A percentile compares a stretch with the other conserved stretches of the same genome.
These are phyloP conservation scores for Narcine bancroftii DNA, from an alignment of 2,113 vertebrate species.

Conservation along the genomic window DNA sequence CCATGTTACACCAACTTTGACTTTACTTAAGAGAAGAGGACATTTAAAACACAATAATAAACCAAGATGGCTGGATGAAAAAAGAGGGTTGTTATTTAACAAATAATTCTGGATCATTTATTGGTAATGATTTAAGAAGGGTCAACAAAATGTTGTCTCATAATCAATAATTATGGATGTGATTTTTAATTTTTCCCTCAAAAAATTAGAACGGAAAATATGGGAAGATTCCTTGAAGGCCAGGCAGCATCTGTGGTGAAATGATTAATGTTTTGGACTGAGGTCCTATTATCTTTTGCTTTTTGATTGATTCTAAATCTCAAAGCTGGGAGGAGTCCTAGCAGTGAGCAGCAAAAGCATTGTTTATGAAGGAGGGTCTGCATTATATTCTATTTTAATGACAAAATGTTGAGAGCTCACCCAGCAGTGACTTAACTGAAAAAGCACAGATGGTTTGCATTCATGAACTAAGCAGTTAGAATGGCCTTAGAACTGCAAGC, in stretches of 20 bases:
- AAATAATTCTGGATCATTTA: too few species aligned
- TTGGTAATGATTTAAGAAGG: not conserved
- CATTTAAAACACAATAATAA: too few species aligned
- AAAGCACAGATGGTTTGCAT: not conserved
- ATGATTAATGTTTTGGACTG: too few species aligned
- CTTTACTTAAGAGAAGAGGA: too few species aligned
- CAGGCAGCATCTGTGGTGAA: too few species aligned
- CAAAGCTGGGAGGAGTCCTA: not conserved
- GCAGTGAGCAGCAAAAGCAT: not conserved
- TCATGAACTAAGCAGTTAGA: not conserved
- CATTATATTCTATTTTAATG: not conserved
- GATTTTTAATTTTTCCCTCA: not conserved
- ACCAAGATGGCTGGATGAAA: too few species aligned
- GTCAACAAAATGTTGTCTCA: not conserved
- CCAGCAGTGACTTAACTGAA: not conserved
- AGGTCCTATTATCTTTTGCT: too few species aligned
- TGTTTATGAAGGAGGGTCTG: not conserved
- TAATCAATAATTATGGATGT: not conserved
- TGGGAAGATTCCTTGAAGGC: too few species aligned
- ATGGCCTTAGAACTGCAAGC: not conserved
- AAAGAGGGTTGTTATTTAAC: too few species aligned
- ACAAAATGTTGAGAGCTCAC: not conserved
- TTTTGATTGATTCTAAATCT: not conserved
- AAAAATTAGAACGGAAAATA: too few species aligned
- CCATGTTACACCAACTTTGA: too few species aligned